Evolutionary conservation across 2,888 invertebrate genomes (phyloP), one percentile per base, ranked within the genome.

Genomic region (Andricus curvator): DNA sequence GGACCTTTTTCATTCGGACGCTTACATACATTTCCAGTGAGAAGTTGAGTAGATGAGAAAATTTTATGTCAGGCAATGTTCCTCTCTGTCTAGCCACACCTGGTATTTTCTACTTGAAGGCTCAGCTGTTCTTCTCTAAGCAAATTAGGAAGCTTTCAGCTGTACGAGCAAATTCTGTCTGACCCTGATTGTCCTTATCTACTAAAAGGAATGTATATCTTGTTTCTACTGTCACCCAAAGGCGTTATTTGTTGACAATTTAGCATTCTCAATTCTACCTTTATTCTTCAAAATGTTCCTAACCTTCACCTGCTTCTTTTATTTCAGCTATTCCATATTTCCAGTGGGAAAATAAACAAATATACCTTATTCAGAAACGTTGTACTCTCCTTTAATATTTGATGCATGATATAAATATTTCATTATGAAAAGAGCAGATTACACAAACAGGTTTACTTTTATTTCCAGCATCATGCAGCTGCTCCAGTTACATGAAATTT

Each of bases 41-140:
- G 17, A 48, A 44, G 25, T 68, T 2, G 56, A 74, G 56, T 56
- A 56, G 74, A n/a, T 74, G 37, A 56, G 56, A 56, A 74, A 74
- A 74, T 70, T 70, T 33, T 51, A 70, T 20, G 33, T 29, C 33
- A 74, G 56, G 33, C 74, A 33, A 56, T 37, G 11, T n/a, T 29
- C 33, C 51, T n/a, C 15, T 15, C 56, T 33, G 74, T 74, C 74
- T 33, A n/a, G 22, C n/a, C 56, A 33, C 56, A 74, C 22, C 56
- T 74, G 56, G 74, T 60, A 60, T 74, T 74, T 60, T 74, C 74
- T n/a, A 74, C 74, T 74, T 74, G 74, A 37, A 15, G 33, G 22
- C 74, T n/a, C 56, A 74, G 56, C 74, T 74, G 37, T 68, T 68
- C 41, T 70, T 29, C n/a, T 56, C 56, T 74, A 51, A 74, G 68